Conservation (phyloP, 23 tunicate genomes). For the Trididemnum clinides region DNA sequence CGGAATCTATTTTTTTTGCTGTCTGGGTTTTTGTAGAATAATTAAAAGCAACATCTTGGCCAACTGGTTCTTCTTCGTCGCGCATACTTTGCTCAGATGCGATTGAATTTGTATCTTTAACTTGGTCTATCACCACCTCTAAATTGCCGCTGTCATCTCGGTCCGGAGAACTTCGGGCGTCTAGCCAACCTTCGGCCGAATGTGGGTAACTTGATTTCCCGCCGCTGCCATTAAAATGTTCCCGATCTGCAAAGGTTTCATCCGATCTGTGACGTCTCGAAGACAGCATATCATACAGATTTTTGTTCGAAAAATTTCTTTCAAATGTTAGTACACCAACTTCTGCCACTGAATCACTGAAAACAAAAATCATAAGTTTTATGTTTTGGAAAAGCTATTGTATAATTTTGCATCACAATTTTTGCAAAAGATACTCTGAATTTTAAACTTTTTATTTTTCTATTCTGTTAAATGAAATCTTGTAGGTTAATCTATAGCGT, state of each 20-base stretch:
- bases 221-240: background rate
- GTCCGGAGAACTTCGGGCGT: conserved; percentile 8
- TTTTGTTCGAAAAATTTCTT: background rate
- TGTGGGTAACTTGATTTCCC: conserved; percentile 9
- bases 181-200: conserved; percentile 15
- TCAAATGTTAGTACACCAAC: too few species aligned
- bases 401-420: too few species aligned
- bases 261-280: conserved; percentile 21
- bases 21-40: background rate
- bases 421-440: too few species aligned
- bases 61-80: background rate
- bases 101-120: background rate
- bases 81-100: background rate
- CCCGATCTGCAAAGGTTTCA: conserved; percentile 26
- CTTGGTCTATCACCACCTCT: background rate
- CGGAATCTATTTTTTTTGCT: background rate
- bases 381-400: too few species aligned
- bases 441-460: too few species aligned
- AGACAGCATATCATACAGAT: background rate
- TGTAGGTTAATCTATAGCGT: too few species aligned
- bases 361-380: too few species aligned
- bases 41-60: conserved; percentile 18
- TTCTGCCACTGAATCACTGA: too few species aligned
- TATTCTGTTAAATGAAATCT: too few species aligned
- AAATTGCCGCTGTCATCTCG: background rate